These are phyloP conservation scores for Synergus laeviventris DNA, from an alignment of 2,888 invertebrate species.

Conservation along the genomic window DNA sequence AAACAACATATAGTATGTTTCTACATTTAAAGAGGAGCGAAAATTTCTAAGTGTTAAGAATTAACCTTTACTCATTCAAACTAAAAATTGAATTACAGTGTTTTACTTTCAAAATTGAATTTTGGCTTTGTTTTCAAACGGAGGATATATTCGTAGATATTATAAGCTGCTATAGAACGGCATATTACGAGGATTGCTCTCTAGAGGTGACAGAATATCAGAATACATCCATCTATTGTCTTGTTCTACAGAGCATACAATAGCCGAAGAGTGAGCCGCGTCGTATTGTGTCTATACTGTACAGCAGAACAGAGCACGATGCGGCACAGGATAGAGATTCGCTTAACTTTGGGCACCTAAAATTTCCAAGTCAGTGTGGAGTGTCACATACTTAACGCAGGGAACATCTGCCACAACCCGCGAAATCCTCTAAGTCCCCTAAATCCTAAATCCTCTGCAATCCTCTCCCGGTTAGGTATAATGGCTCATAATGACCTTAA, in stretches of 20 bases:
- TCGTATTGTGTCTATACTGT: slow-evolving; percentile 68
- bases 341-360: slow-evolving; percentile 50
- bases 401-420: slow-evolving; percentile 70
- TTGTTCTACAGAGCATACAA: slow-evolving; percentile 63
- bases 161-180: slow-evolving; percentile 36
- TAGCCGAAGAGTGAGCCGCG: slow-evolving; percentile 67
- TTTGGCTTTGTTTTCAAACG: neutral
- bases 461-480: slow-evolving; percentile 59
- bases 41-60: neutral
- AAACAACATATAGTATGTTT: neutral
- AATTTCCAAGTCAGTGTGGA: neutral
- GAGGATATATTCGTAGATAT: neutral
- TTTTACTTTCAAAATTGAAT: neutral
- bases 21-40: neutral
- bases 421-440: slow-evolving; percentile 64
- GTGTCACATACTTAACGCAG: slow-evolving; percentile 47
- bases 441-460: slow-evolving; percentile 59
- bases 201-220: slow-evolving; percentile 69
- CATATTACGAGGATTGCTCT: slow-evolving; percentile 46
- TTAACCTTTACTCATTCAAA: neutral
- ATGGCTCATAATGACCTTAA: slow-evolving; percentile 65
- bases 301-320: neutral
- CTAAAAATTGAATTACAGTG: neutral
- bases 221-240: slow-evolving; percentile 69
- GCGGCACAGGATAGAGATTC: slow-evolving; percentile 63